Evolutionary conservation across 2,888 invertebrate species (phyloP).

Genomic region (Pediacus dermestoides): DNA sequence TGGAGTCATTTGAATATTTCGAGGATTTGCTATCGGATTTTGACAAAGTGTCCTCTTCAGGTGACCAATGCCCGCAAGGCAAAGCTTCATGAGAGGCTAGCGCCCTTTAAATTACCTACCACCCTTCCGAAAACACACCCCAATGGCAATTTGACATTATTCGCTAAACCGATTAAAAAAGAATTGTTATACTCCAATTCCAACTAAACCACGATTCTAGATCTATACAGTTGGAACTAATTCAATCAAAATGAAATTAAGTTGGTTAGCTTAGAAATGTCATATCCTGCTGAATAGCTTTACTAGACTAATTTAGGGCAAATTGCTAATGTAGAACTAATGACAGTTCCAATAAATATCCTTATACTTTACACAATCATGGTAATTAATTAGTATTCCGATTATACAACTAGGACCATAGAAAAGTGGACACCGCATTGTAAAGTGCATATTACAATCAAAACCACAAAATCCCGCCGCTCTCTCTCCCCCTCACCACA

Average conservation of each 20-base stretch:
- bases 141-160: neutral
- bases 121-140: neutral
- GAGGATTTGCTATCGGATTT: conserved; percentile 42
- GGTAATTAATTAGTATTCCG: too few species aligned
- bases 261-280: conserved; percentile 10
- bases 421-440: too few species aligned
- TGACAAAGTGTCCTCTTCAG: conserved; percentile 39
- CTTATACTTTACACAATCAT: too few species aligned
- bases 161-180: too few species aligned
- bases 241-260: conserved; percentile 10
- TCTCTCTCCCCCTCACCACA: too few species aligned
- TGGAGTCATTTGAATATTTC: conserved; percentile 46
- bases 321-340: conserved; percentile 15
- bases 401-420: too few species aligned
- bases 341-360: conserved; percentile 14
- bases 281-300: conserved; percentile 6
- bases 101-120: too few species aligned
- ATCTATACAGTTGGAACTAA: conserved; percentile 10
- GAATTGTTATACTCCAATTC: too few species aligned
- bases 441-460: too few species aligned
- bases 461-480: too few species aligned
- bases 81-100: too few species aligned
- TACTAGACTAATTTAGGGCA: conserved; percentile 9
- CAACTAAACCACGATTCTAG: too few species aligned
- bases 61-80: conserved; percentile 25